These are phyloP conservation scores for Malurus elegans DNA, from an alignment of 2,113 vertebrate species.

Conservation along the genomic window DNA sequence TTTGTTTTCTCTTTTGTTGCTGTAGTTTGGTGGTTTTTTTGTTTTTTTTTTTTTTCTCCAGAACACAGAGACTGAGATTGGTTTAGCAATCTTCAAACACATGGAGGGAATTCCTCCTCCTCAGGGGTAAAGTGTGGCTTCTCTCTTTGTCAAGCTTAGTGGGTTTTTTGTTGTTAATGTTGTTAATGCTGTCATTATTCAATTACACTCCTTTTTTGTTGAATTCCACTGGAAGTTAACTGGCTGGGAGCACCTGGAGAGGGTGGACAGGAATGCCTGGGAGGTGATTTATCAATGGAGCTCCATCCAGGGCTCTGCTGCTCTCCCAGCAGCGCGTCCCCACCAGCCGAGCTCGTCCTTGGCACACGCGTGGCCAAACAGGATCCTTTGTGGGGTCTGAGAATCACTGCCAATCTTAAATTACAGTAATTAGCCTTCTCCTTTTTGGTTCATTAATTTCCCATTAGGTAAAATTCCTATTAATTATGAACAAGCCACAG, in stretches of 20 bases:
- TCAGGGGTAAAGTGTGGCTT: fast-evolving
- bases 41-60: background rate
- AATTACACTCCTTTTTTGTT: background rate
- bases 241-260: background rate
- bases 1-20: background rate
- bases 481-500: slow-evolving; percentile 44
- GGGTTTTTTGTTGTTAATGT: background rate
- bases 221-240: background rate
- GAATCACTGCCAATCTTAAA: slow-evolving; percentile 31
- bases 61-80: background rate
- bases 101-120: background rate
- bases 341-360: background rate
- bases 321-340: fast-evolving
- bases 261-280: background rate
- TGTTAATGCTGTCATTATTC: background rate
- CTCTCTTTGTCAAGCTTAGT: background rate
- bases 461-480: slow-evolving; percentile 55
- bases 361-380: background rate
- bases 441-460: slow-evolving; percentile 57
- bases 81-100: background rate
- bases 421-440: slow-evolving; percentile 45
- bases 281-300: background rate
- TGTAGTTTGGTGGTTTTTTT: background rate
- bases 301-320: fast-evolving
- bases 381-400: background rate